Percentiles rank a stretch among this genome's conserved stretches.
phyloP scores from a whole-genome alignment of 2,797 vertebrate genomes.

The Euthynnus affinis region DNA sequence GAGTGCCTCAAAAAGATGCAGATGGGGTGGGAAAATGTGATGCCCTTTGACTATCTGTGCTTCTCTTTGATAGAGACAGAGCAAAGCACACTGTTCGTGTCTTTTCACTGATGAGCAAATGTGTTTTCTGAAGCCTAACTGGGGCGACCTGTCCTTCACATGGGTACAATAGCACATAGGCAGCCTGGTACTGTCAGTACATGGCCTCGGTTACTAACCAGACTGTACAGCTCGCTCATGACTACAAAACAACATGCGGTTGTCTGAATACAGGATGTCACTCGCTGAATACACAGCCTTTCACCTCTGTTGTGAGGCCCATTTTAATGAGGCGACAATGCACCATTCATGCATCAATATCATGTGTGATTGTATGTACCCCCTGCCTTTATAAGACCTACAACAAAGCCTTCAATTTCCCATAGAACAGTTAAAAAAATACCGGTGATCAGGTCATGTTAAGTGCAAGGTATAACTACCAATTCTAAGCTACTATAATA shows the following conservation, averaged over 20 bases:
- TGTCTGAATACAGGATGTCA: constrained; percentile 31
- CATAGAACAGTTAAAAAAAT: background rate
- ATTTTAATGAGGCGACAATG: constrained; percentile 50
- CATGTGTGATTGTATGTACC: constrained; percentile 21
- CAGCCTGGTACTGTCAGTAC: constrained; percentile 3
- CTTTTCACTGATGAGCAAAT: constrained; percentile 38
- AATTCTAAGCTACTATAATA: background rate
- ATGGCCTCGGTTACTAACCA: background rate
- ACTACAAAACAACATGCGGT: constrained; percentile 43
- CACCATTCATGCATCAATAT: constrained; percentile 51
- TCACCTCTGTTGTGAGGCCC: constrained; percentile 30
- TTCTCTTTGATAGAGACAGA: constrained; percentile 31
- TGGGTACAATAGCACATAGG: constrained; percentile 41
- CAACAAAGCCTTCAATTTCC: constrained; percentile 15
- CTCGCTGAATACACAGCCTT: constrained; percentile 8
- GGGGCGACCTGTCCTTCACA: constrained; percentile 58
- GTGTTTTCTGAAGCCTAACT: constrained; percentile 48
- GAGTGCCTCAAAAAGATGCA: constrained; percentile 27
- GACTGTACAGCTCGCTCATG: background rate
- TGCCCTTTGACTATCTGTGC: constrained; percentile 13
- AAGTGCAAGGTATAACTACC: background rate
- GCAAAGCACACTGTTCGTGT: constrained; percentile 31
- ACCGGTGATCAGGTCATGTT: background rate
- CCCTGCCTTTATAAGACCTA: background rate
- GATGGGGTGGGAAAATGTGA: constrained; percentile 48